Percentiles rank a stretch among this genome's conserved stretches.
Evolutionary conservation across 2,113 vertebrate species (phyloP).

Genomic region (Burhinus oedicnemus): DNA sequence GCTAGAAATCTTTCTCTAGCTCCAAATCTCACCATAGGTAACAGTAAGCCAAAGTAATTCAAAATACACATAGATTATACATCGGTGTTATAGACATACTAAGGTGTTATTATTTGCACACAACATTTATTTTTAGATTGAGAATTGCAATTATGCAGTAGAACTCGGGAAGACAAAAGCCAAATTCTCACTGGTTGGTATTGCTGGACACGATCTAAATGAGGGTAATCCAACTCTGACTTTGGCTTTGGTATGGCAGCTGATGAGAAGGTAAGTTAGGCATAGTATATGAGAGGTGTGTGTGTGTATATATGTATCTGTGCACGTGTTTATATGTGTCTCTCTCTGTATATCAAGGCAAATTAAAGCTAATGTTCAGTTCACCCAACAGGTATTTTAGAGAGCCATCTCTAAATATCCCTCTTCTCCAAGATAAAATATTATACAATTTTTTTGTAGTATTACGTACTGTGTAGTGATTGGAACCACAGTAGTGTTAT

Average conservation of each 20-base stretch:
- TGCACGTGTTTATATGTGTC: rapidly evolving
- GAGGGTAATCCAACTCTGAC: constrained; percentile 90
- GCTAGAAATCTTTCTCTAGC: neutral
- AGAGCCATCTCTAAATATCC: neutral
- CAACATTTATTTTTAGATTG: constrained; percentile 80
- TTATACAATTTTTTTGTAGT: neutral
- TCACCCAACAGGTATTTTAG: neutral
- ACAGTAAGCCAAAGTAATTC: neutral
- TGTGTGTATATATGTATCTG: neutral
- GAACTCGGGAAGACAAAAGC: constrained; percentile 87
- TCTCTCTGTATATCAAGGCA: neutral
- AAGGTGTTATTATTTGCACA: neutral
- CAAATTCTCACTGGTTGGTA: constrained; percentile 94
- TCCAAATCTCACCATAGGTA: neutral
- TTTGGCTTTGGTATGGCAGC: constrained; percentile 93
- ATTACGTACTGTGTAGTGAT: neutral
- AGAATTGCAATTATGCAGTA: constrained; percentile 97
- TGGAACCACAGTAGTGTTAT: neutral
- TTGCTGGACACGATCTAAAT: constrained; percentile 91
- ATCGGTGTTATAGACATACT: neutral
- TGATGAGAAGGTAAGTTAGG: constrained; percentile 91
- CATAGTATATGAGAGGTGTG: neutral
- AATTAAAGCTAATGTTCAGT: neutral
- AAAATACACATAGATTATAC: neutral
- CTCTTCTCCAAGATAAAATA: neutral